These are phyloP conservation scores for Hippocampus kuda DNA, from an alignment of 2,797 vertebrate species.

Conservation along the genomic window DNA sequence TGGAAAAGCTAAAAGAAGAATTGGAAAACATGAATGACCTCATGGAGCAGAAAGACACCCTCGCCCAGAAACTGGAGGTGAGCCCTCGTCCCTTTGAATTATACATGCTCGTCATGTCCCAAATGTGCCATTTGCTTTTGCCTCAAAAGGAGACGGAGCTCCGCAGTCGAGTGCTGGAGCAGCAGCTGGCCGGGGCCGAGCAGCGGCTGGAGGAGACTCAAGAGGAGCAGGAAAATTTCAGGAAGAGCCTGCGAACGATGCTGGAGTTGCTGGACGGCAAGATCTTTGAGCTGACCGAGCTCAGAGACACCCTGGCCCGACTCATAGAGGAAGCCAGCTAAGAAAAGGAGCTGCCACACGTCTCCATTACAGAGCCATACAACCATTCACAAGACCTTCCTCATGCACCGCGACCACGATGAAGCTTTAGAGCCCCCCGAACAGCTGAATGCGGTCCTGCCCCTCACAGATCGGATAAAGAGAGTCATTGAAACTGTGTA, in stretches of 20 bases:
- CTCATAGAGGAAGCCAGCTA: slow-evolving; percentile 95
- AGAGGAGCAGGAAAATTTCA: slow-evolving; percentile 91
- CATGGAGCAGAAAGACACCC: slow-evolving; percentile 88
- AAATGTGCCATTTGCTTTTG: not conserved
- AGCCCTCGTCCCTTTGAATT: slow-evolving; percentile 12
- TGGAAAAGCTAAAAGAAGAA: slow-evolving; percentile 92
- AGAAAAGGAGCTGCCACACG: slow-evolving; percentile 51
- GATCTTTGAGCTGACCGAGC: slow-evolving; percentile 98
- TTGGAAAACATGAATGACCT: slow-evolving; percentile 89
- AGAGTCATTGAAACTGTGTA: not conserved
- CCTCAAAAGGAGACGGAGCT: slow-evolving; percentile 83
- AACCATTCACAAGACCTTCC: slow-evolving; percentile 29
- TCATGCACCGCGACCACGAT: slow-evolving; percentile 4
- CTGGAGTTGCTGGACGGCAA: slow-evolving; percentile 97
- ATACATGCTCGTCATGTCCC: not conserved
- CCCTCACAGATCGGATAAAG: not conserved
- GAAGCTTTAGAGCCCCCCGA: not conserved
- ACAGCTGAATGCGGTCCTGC: slow-evolving; percentile 7
- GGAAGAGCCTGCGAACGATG: slow-evolving; percentile 95
- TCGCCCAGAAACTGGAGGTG: slow-evolving; percentile 91
- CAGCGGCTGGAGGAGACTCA: slow-evolving; percentile 94
- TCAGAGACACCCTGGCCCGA: slow-evolving; percentile 94
- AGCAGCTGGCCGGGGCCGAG: slow-evolving; percentile 86
- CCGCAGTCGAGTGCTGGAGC: slow-evolving; percentile 88
- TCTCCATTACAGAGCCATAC: slow-evolving; percentile 55